phyloP scores from a whole-genome alignment of 2,113 vertebrate genomes.

The Bos indicus region DNA sequence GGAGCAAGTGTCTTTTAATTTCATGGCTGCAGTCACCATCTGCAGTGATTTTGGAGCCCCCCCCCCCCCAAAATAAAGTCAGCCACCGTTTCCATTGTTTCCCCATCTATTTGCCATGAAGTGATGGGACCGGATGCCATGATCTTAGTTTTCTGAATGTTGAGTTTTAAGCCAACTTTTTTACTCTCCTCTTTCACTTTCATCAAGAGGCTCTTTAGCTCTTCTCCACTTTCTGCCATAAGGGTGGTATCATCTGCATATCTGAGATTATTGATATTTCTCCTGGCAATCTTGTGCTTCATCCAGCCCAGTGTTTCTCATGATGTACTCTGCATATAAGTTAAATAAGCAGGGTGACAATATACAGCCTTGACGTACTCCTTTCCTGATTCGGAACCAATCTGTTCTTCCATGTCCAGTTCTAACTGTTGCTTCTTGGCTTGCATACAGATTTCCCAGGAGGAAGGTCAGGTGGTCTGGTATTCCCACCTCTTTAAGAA shows the following conservation, averaged over 20 bases:
- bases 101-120: background rate
- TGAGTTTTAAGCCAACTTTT: background rate
- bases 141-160: background rate
- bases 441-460: background rate
- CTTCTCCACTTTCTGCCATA: background rate
- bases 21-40: background rate
- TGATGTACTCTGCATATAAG: background rate
- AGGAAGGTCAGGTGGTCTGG: background rate
- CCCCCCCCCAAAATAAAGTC: background rate
- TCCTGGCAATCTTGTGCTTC: background rate
- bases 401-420: background rate
- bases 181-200: background rate
- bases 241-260: background rate
- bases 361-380: rapidly evolving
- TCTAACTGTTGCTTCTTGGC: background rate
- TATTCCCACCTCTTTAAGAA: background rate
- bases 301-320: rapidly evolving
- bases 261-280: background rate
- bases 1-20: background rate
- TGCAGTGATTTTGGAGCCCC: background rate
- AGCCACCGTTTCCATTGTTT: background rate
- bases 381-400: background rate
- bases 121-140: background rate
- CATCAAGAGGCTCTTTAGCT: background rate
- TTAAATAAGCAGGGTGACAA: background rate